Base-by-base conservation (phyloP, 2,113 vertebrate species). In the Oophaga pumilio region DNA sequence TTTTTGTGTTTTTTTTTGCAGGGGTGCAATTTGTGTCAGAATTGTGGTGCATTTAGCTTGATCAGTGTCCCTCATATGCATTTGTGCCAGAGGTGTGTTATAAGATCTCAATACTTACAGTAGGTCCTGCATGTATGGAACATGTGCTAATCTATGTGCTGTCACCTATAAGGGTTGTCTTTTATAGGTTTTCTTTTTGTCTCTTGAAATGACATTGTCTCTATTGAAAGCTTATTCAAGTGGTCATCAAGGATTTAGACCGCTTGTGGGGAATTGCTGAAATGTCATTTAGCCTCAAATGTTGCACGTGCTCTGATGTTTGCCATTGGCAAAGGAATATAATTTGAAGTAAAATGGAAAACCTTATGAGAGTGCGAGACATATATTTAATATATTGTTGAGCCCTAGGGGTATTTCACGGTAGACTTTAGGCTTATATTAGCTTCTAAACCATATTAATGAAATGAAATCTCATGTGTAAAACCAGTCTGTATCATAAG, bases 391-490 rank as follows among this genome's bases (percentile, higher is more conserved):
- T 83, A 69, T 24, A 20, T 17, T 43, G 28, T 62, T 3, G 22
- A 17, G 60, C 10, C 80, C 60, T 66, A 22, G 49, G 52, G 80
- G 80, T 10, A 53, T 69, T 24, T 14, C 13, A 22, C n/a, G 22
- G 33, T 68, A 69, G 43, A 68, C 62, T 64, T 43, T 33, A 6
- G 7, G 26, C 43, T 50, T 82, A 17, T 13, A 64, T 68, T 83
- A 43, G 22, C 12, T 83, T 18, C 81, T 83, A 62, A 50, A 82
- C 20, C 7, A 20, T 43, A 15, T 64, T 82, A 49, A 82, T 82
- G 24, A 50, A 82, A 82, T 49, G 4, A 79, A 79, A 56, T 79
- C 76, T 52, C 18, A 24, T 57, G 9, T 26, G 80, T 66, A 24
- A 82, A 64, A n/a, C 17, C 24, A 22, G 17, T 80, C 53, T 18